Base-by-base conservation (phyloP, 2,113 vertebrate species). In the Anhinga rufa region DNA sequence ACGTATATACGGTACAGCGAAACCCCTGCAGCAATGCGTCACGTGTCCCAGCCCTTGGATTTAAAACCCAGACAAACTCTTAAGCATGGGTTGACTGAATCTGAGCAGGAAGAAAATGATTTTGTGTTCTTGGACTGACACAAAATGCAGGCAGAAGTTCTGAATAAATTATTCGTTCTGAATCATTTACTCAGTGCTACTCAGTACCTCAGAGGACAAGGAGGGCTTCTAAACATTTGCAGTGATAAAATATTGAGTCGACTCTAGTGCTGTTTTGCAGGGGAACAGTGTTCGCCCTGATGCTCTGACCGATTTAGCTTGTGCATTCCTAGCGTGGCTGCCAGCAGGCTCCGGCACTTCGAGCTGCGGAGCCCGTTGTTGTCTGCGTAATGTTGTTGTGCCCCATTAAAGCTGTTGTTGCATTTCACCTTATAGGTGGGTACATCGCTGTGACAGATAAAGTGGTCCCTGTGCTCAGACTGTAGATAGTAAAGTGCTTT, bases 121-220 rank as follows among this genome's bases (percentile, higher is more conserved):
- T 96, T 76, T 57, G 44, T 76, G 92, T 92, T 96, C 93, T 88
- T 94, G 80, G 92, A 93, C 91, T 57, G 68, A 60, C 95, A 95
- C 48, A 79, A 91, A 78, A 57, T 16, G 57, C 62, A 36, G 95
- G 83, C 86, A 93, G 92, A 84, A 91, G 92, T 82, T 90, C 68
- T 97, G 93, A 96, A 96, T 95, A 95, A 96, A 95, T 93, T 2
- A 95, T 96, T 91, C 51, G 34, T 57, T 86, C 92, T 95, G 95
- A 96, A 94, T 95, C 86, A 96, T 96, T 96, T 86, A 94, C 80
- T 69, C 22, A 0, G 83, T 0, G 0, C 85, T 70, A 10, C 85
- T 94, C 64, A 14, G 68, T 60, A 77, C 88, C 92, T 88, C 17
- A 2, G 82, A 91, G 93, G 83, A 92, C 21, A 28, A 14, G 65